Evolutionary conservation across 2,797 vertebrate species (phyloP), one percentile per base, ranked within the genome.

Genomic region (Paratrypauchen microcephalus): DNA sequence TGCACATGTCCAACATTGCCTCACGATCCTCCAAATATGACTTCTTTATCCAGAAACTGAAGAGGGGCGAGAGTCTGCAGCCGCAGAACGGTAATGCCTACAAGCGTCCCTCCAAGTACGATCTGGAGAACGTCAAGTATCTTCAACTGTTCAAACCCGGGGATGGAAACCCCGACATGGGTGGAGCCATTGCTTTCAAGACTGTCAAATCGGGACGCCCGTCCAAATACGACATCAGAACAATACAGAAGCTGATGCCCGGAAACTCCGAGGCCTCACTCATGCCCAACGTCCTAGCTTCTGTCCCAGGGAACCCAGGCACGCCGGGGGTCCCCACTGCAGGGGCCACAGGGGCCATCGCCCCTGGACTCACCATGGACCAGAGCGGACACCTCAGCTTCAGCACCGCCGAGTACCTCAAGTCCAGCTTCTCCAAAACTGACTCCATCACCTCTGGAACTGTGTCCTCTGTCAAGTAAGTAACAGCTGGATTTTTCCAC

Each of bases 361-460:
- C 89, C 52, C 86, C 92, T 0, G 92, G 92, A 8, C 83, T 94
- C 69, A 87, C 91, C 3, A 87, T 91, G 82, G 97, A 99, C 83
- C 96, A 96, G 70, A 82, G 95, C 0, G 93, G 95, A 75, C 91
- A 96, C 66, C 86, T 98, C 86, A 91, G 95, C 74, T 98, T 98
- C 93, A 96, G 92, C 80, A 89, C 95, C 58, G 91, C 96, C 0
- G 98, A 99, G 80, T 97, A 96, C 91, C 92, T 98, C 77, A 99
- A 98, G 89, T 97, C 98, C 77, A 96, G 96, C 82, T 99, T 99
- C 92, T 99, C 97, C 88, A 98, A 99, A 92, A 98, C 97, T 55
- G 98, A 99, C 93, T 99, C 98, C 89, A 99, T 99, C 90, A 99
- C 98, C 87, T 97, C 97, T 1, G 98, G 97, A 86, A 99, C 98